Evolutionary conservation across 2,113 vertebrate species (phyloP).

Genomic region (Nycticorax nycticorax): DNA sequence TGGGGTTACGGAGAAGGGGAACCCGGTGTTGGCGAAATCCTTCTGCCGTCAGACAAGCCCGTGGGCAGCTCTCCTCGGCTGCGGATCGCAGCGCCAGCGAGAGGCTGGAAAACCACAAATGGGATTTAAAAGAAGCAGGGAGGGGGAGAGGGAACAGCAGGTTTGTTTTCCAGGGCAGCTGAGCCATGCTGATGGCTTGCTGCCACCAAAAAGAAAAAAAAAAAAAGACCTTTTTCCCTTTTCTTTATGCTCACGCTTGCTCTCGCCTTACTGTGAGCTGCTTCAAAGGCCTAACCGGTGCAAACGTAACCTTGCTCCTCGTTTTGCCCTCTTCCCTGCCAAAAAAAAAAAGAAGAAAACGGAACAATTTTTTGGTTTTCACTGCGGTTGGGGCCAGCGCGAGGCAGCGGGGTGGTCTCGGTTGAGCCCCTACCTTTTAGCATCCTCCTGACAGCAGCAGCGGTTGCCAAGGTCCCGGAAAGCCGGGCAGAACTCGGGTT

Average conservation of each 20-base stretch:
- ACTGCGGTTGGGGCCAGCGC: background rate
- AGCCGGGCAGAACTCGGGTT: background rate
- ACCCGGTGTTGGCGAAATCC: rapidly evolving
- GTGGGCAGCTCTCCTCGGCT: background rate
- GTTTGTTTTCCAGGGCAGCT: slow-evolving; percentile 36
- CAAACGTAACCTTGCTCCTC: background rate
- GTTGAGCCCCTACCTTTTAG: background rate
- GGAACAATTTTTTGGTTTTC: background rate
- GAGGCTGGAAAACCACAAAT: background rate
- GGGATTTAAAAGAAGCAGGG: background rate
- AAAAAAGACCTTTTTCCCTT: background rate
- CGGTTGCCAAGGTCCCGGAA: background rate
- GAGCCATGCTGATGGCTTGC: background rate
- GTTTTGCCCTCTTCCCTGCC: background rate
- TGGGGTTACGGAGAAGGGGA: background rate
- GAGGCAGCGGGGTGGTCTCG: background rate
- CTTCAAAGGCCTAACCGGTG: background rate
- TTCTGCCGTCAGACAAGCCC: rapidly evolving
- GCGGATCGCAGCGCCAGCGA: background rate
- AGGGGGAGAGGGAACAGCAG: background rate
- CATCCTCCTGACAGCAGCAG: background rate
- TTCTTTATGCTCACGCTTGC: background rate
- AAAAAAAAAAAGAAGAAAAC: background rate
- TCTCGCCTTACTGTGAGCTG: background rate
- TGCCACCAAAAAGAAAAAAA: background rate